Conservation (phyloP, 30 jellyfish, hydroid and myxozoan genomes). For the Chironex yamaguchii region DNA sequence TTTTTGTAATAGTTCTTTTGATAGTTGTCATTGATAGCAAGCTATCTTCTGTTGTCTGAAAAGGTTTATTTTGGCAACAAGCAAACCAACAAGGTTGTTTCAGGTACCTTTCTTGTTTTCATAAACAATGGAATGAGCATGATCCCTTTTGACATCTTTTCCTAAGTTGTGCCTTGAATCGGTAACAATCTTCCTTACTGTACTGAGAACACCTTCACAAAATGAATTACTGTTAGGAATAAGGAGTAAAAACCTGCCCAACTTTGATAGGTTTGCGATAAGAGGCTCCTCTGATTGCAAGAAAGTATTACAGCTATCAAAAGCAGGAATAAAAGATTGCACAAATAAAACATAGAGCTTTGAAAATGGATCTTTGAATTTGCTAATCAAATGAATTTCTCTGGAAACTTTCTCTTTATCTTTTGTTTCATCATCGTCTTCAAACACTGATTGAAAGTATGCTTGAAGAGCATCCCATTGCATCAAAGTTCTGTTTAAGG, state of each 20-base stretch:
- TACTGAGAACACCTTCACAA: not conserved
- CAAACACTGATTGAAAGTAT: not conserved
- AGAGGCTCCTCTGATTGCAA: not conserved
- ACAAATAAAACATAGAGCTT: not conserved
- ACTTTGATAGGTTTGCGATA: not conserved
- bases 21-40: not conserved
- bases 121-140: no score
- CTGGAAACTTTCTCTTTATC: not conserved
- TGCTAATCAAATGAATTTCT: not conserved
- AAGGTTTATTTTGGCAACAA: not conserved
- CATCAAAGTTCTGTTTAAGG: not conserved
- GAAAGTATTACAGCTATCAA: not conserved
- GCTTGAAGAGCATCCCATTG: not conserved
- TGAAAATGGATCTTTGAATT: not conserved
- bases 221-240: not conserved
- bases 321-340: not conserved
- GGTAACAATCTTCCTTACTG: not conserved
- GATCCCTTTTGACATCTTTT: no score
- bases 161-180: not conserved
- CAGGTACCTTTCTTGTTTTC: not conserved
- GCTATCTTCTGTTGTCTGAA: not conserved
- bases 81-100: not conserved
- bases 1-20: not conserved
- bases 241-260: not conserved
- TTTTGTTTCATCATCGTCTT: not conserved